A percentile compares a stretch with the other conserved stretches of the same genome.
Evolutionary conservation across 2,797 vertebrate genomes (phyloP).

Genomic region (Lateolabrax maculatus): DNA sequence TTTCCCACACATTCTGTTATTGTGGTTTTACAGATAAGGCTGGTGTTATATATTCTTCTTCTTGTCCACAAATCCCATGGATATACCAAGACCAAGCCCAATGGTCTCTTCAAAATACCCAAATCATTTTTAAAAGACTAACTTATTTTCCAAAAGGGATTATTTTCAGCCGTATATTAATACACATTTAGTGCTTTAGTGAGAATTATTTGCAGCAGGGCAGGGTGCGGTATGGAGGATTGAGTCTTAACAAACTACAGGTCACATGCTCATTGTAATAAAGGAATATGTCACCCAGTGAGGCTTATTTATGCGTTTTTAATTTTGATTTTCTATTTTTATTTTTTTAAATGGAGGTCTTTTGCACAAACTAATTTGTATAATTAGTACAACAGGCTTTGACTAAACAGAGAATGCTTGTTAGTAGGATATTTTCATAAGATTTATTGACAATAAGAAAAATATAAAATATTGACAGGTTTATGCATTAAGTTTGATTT

Average conservation of each 20-base stretch:
- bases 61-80: neutral
- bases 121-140: neutral
- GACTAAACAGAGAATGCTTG: neutral
- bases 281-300: neutral
- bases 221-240: neutral
- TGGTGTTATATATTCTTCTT: neutral
- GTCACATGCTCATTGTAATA: neutral
- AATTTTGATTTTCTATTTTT: too few relatives aligned
- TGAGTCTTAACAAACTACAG: neutral
- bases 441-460: neutral
- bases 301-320: neutral
- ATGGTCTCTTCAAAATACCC: neutral
- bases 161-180: neutral
- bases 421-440: neutral
- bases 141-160: neutral
- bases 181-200: neutral
- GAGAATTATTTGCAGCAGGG: neutral
- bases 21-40: neutral
- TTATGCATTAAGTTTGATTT: constrained; percentile 6
- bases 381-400: neutral
- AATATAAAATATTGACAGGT: neutral
- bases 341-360: neutral
- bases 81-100: neutral
- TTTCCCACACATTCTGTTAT: neutral
- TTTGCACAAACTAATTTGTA: neutral